A percentile compares a stretch with the other conserved stretches of the same genome.
Evolutionary conservation across 2,797 vertebrate genomes (phyloP).

Genomic region (Sitta carolinensis): DNA sequence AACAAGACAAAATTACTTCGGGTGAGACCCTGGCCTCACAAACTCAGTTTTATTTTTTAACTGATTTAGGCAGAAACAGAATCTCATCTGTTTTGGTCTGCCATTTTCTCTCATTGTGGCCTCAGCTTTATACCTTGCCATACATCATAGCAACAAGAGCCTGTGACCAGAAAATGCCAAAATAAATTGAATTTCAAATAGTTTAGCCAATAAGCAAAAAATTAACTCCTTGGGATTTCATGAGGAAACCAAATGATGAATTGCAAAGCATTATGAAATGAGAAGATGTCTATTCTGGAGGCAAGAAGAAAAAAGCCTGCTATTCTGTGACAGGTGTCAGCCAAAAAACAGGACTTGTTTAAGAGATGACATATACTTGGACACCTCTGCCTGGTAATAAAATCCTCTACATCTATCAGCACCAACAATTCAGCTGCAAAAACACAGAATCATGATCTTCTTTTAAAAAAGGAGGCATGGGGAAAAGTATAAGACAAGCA

Average conservation of each 20-base stretch:
- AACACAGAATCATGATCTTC: not conserved
- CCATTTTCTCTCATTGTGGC: not conserved
- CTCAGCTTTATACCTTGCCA: not conserved
- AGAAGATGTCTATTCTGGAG: not conserved
- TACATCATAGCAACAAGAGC: not conserved
- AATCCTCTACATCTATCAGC: not conserved
- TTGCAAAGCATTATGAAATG: not conserved
- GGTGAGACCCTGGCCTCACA: not conserved
- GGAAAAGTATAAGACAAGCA: not conserved
- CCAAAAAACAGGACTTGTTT: not conserved
- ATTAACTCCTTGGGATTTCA: not conserved
- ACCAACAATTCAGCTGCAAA: not conserved
- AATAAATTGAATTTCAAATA: not conserved
- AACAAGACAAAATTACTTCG: rapidly evolving
- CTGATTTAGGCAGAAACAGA: not conserved
- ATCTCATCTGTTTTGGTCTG: not conserved
- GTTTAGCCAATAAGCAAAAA: not conserved
- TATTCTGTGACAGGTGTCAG: not conserved
- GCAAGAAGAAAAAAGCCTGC: not conserved
- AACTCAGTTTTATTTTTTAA: not conserved
- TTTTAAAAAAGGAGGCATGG: not conserved
- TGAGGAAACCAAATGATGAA: not conserved
- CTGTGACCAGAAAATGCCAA: not conserved
- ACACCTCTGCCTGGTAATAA: not conserved
- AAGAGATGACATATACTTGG: slow-evolving; percentile 30